Evolutionary conservation across 2,888 invertebrate genomes (phyloP), one percentile per base, ranked within the genome.

Genomic region (Scrobipalpa atriplicella): DNA sequence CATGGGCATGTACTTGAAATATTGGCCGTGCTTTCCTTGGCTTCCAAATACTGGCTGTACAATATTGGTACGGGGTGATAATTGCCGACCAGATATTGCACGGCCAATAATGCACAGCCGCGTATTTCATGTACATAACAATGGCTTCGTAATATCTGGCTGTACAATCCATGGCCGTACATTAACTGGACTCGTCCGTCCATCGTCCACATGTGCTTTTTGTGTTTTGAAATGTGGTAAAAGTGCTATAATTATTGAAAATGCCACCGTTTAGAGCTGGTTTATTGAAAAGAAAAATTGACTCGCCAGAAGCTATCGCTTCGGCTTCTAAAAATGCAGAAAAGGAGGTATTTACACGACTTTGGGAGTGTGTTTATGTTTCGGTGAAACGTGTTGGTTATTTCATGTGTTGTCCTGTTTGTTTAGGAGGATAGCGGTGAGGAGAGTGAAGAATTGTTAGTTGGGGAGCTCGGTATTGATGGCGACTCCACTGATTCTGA

Each of bases 211-310:
- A 63, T 52, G 63, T 63, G 63, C 39, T 63, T 63, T 63, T 63
- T 36, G 21, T 63, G 52, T 63, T 63, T 52, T 38, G 29, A 16
- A 63, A 10, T 9, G 52, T 52, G 63, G 6, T 54, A 66, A 64
- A n/a, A 58, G 47, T 56, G 54, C 19, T 62, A 6, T 52, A 13
- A 56, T 58, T 65, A 3, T 13, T 66, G 38, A 86, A 76, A 79
- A 92, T 92, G 91, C 92, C 92, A 54, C 92, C 92, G 19, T 90
- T 84, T 73, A 84, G 77, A 76, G 75, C 78, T 66, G 92, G 90
- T 62, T 79, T 91, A 68, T 71, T 84, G 11, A 92, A 92, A 79
- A 81, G 91, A 71, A 91, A 90, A 80, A 73, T 77, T 60, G 75
- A 75, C 29, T 67, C 73, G 21, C 70, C 75, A 11, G 75, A 81